A percentile compares a stretch with the other conserved stretches of the same genome.
Conservation (phyloP, 2,888 invertebrate species). For the Cheilosia scutellata region DNA sequence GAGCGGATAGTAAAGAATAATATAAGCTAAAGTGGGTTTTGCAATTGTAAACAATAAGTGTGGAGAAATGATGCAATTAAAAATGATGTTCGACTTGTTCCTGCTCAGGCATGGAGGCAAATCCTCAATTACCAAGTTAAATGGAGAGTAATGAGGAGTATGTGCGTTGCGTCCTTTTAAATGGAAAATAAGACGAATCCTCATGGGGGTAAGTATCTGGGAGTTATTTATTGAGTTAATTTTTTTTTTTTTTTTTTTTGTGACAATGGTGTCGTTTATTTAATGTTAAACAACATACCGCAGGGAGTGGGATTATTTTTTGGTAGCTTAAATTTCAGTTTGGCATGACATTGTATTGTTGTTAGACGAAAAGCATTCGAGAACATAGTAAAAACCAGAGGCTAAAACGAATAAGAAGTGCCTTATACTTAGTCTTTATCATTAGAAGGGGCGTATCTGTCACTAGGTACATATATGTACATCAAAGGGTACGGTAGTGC, state of each 20-base stretch:
- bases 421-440: too few relatives aligned
- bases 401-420: too few relatives aligned
- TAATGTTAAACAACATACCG: background rate
- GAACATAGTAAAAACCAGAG: too few relatives aligned
- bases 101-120: conserved; percentile 30
- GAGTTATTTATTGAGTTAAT: background rate
- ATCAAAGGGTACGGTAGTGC: too few relatives aligned
- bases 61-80: conserved; percentile 63
- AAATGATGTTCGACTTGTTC: conserved; percentile 50
- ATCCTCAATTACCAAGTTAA: conserved; percentile 59
- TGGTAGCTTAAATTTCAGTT: too few relatives aligned
- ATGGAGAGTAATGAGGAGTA: conserved; percentile 59
- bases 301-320: background rate
- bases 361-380: too few relatives aligned
- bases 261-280: background rate
- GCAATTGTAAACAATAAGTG: conserved; percentile 61
- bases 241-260: background rate
- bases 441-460: too few relatives aligned
- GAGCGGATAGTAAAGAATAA: conserved; percentile 32
- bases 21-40: conserved; percentile 22
- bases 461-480: too few relatives aligned
- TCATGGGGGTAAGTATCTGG: background rate
- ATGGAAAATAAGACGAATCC: background rate
- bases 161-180: background rate
- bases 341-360: too few relatives aligned